These are phyloP conservation scores for Drosophila borealis DNA, from an alignment of 2,888 invertebrate species.

Conservation along the genomic window DNA sequence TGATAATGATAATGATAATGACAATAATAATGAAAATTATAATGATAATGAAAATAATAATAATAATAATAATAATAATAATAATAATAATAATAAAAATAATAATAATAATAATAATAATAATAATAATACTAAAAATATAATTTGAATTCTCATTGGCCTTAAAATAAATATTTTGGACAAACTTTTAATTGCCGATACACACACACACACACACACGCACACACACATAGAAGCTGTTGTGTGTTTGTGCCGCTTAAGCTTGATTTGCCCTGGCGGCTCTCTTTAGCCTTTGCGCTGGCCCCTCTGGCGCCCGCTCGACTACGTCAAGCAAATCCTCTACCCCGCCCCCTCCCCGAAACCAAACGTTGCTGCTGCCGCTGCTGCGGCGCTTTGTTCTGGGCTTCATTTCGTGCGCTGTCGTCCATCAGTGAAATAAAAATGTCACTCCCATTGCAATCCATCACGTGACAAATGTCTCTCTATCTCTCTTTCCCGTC, in stretches of 20 bases:
- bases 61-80: too few relatives aligned
- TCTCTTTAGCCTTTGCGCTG: constrained; percentile 1
- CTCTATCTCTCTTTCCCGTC: constrained; percentile 36
- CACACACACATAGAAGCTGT: too few relatives aligned
- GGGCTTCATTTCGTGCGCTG: constrained; percentile 73
- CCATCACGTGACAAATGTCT: constrained; percentile 84
- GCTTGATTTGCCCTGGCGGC: constrained; percentile 36
- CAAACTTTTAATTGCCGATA: too few relatives aligned
- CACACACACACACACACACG: background rate
- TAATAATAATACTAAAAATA: too few relatives aligned
- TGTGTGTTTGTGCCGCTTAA: constrained; percentile 24
- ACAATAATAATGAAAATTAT: too few relatives aligned
- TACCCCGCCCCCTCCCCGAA: background rate
- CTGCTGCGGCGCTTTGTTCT: constrained; percentile 23
- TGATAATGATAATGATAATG: too few relatives aligned
- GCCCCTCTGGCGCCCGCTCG: background rate
- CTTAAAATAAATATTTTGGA: background rate
- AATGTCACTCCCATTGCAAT: constrained; percentile 85
- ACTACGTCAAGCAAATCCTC: background rate
- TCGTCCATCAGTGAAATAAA: constrained; percentile 84
- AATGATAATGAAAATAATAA: too few relatives aligned
- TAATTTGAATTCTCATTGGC: background rate
- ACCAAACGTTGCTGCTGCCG: background rate
- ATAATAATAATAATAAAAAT: too few relatives aligned
- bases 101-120: too few relatives aligned